Evolutionary conservation across 2,888 invertebrate species (phyloP), one percentile per base, ranked within the genome.

Genomic region (Synanthedon myopaeformis): DNA sequence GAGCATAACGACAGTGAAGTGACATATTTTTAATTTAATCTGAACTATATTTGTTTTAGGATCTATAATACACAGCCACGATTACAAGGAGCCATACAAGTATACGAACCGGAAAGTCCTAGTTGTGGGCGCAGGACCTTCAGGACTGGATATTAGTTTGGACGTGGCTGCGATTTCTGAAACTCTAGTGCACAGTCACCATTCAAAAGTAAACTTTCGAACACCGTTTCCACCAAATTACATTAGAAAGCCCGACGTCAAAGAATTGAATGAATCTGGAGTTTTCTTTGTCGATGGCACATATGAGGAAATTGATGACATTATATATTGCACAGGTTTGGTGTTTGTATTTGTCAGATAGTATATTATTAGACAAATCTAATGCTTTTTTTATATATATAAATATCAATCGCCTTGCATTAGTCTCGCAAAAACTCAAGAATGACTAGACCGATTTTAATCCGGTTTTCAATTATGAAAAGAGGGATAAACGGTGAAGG

Each of bases 311-410:
- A 79, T 91, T 5, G 93, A 95, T 69, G 88, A 88, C 42, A 84
- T 95, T 13, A 79, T 95, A 57, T 91, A 91, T 69, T 94, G 94
- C 67, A 95, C 95, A 62, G 93, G 93, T 84, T 45, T 13, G 45
- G 2, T n/a, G 35, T 2, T 10, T 35, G 8, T 35, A 35, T 35
- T 35, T 35, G 8, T 35, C 8, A 35, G 10, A 35, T 10, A 35
- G 8, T 35, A 35, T 35, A 35, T 35, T 35, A 35, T 51, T n/a
- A 12, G 23, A 10, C 5, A 23, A 23, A 12, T 2, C 12, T 28
- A n/a, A n/a, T n/a, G n/a, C 28, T 51, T 10, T 35, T 3, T n/a
- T n/a, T n/a, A n/a, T 28, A 28, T 17, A 51, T 19, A 51, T n/a
- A 14, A 41, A 13, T 10, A 35, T 23, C 4, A 23, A 23, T 23